Evolutionary conservation across 2,888 invertebrate genomes (phyloP).

Genomic region (Matsumyia berberina): DNA sequence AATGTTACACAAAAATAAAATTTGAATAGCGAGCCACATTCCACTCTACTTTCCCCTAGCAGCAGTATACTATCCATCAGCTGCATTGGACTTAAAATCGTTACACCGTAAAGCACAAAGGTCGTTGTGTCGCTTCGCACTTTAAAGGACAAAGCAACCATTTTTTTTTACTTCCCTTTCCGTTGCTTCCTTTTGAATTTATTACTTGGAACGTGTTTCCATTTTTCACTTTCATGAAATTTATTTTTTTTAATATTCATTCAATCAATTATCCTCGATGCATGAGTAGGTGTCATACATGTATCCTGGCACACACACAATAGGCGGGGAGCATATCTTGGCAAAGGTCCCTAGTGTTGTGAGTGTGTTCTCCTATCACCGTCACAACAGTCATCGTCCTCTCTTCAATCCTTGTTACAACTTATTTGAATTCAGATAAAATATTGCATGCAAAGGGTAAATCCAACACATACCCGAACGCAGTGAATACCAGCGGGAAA

Average conservation of each 20-base stretch:
- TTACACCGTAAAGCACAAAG: slow-evolving; percentile 46
- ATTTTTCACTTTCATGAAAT: slow-evolving; percentile 63
- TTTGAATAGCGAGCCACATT: slow-evolving; percentile 51
- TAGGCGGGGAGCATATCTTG: slow-evolving; percentile 10
- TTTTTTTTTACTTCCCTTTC: slow-evolving; percentile 4
- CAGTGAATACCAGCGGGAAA: slow-evolving; percentile 5
- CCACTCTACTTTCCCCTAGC: background rate
- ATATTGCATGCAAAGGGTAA: slow-evolving; percentile 62
- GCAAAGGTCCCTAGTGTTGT: slow-evolving; percentile 22
- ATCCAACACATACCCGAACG: slow-evolving; percentile 25
- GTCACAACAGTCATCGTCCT: slow-evolving; percentile 67
- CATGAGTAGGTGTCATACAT: slow-evolving; percentile 49
- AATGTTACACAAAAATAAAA: slow-evolving; percentile 35
- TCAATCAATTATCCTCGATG: slow-evolving; percentile 72
- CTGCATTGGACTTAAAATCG: slow-evolving; percentile 23
- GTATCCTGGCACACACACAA: slow-evolving; percentile 22
- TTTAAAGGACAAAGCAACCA: slow-evolving; percentile 61
- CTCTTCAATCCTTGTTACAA: slow-evolving; percentile 61
- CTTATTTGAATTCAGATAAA: slow-evolving; percentile 65
- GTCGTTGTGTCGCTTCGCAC: slow-evolving; percentile 42
- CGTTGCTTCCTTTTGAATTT: slow-evolving; percentile 39
- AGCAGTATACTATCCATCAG: slow-evolving; percentile 14
- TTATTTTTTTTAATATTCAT: slow-evolving; percentile 71
- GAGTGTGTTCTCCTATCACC: slow-evolving; percentile 30
- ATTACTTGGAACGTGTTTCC: slow-evolving; percentile 46